Conservation (phyloP, 2,797 vertebrate genomes). For the Neopelma chrysocephalum region DNA sequence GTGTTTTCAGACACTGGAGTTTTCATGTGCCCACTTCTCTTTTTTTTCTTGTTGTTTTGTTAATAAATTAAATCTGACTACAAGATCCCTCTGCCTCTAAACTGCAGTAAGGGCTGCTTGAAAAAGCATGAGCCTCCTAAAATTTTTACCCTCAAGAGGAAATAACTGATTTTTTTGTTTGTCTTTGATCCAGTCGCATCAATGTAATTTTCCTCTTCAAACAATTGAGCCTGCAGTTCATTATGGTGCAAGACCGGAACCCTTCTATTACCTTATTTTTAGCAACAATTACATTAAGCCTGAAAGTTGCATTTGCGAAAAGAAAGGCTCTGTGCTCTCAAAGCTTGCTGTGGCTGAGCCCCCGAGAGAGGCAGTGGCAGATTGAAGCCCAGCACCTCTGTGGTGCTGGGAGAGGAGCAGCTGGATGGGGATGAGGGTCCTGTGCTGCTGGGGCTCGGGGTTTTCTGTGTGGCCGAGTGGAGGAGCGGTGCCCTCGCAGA, state of each 20-base stretch:
- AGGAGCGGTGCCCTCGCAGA: rapidly evolving
- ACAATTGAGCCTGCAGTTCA: constrained; percentile 41
- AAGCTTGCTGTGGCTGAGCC: not conserved
- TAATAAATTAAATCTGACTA: constrained; percentile 22
- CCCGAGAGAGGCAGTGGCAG: not conserved
- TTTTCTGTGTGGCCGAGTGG: not conserved
- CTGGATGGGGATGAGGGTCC: rapidly evolving
- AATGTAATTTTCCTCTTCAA: constrained; percentile 40
- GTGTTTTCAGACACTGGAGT: not conserved
- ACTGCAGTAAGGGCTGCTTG: not conserved
- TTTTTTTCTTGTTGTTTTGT: not conserved
- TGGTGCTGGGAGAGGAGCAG: not conserved
- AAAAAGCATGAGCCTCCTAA: not conserved
- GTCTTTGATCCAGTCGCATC: constrained; percentile 47
- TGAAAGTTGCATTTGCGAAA: not conserved
- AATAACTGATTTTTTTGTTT: constrained; percentile 36
- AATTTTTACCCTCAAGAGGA: constrained; percentile 29
- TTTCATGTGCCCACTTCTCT: not conserved
- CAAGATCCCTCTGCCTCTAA: not conserved
- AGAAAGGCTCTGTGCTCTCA: not conserved
- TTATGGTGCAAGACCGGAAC: constrained; percentile 17
- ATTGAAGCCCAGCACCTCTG: not conserved
- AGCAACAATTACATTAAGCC: not conserved
- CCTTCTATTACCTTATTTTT: constrained; percentile 24
- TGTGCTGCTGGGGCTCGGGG: not conserved